These are phyloP conservation scores for Papilio helenus DNA, from an alignment of 1,140 invertebrate genomes.

Conservation along the genomic window DNA sequence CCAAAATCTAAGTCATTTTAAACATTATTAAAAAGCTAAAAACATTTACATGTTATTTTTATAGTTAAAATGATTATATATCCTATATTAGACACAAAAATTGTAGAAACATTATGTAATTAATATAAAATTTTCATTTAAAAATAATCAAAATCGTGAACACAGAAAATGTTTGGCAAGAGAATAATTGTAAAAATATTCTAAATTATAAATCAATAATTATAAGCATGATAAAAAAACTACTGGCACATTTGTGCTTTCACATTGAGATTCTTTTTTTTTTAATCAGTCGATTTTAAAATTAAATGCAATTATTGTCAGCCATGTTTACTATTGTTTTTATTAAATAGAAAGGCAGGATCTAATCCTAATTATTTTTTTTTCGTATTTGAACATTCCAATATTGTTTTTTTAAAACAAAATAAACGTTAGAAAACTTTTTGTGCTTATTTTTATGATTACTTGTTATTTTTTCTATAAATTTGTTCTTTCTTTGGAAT, in stretches of 20 bases:
- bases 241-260: conserved; percentile 18
- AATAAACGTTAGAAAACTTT: background rate
- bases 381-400: background rate
- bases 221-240: background rate
- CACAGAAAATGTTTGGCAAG: background rate
- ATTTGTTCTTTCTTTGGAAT: background rate
- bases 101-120: background rate
- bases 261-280: conserved; percentile 25
- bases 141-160: background rate
- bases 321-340: background rate
- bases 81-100: background rate
- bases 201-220: background rate
- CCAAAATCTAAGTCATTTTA: background rate
- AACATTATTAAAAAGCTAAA: conserved; percentile 7
- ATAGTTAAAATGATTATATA: background rate
- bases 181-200: conserved; percentile 8
- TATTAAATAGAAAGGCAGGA: background rate
- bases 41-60: background rate
- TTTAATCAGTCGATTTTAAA: background rate
- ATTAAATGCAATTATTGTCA: conserved; percentile 11
- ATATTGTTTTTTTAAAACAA: background rate
- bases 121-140: no score
- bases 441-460: background rate
- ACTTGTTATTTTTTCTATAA: background rate
- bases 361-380: background rate